Evolutionary conservation across 2,113 vertebrate genomes (phyloP).

Genomic region (Neolamprologus brichardi): DNA sequence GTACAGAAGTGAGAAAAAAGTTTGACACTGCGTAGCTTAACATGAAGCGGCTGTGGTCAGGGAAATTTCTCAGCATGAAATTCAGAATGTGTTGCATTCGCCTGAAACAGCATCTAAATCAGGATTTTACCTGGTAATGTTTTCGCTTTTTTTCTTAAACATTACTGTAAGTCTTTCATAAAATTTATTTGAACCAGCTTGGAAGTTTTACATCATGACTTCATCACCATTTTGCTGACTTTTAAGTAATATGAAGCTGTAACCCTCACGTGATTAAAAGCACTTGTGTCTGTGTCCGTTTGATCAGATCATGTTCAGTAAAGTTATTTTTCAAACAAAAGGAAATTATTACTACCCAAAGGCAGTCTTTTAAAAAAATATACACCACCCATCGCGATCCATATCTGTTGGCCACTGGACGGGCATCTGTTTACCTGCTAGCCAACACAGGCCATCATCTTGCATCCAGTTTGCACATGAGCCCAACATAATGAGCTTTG

Average conservation of each 20-base stretch:
- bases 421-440: not conserved
- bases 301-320: not conserved
- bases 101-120: not conserved
- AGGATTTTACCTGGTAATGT: not conserved
- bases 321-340: not conserved
- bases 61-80: conserved; percentile 12
- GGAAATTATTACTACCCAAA: not conserved
- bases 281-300: not conserved
- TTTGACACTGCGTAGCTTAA: not conserved
- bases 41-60: not conserved
- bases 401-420: not conserved
- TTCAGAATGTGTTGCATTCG: not conserved
- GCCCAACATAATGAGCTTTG: not conserved
- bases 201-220: not conserved
- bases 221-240: not conserved
- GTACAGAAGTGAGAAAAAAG: not conserved
- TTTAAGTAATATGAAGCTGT: not conserved
- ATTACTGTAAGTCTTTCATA: not conserved
- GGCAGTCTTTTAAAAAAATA: not conserved
- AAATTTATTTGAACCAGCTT: not conserved
- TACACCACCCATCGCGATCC: not conserved
- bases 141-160: not conserved
- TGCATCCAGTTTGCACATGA: not conserved
- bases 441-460: not conserved
- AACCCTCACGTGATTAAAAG: not conserved